These are phyloP conservation scores for Apotomis betuletana DNA, from an alignment of 2,888 invertebrate genomes.

Conservation along the genomic window DNA sequence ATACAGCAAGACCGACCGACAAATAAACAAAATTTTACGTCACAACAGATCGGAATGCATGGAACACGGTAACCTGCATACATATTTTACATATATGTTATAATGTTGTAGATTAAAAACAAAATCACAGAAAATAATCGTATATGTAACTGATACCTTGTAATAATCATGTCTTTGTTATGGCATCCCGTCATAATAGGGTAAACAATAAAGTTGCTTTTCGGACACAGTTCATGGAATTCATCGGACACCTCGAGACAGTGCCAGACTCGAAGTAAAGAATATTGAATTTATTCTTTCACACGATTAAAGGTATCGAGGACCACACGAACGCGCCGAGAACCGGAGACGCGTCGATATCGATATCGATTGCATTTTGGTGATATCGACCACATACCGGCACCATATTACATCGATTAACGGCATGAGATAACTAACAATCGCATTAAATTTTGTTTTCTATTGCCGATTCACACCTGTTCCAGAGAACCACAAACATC, in stretches of 20 bases:
- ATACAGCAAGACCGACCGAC: slow-evolving; percentile 42
- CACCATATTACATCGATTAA: slow-evolving; percentile 66
- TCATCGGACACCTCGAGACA: slow-evolving; percentile 36
- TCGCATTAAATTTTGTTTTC: slow-evolving; percentile 63
- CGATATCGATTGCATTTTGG: slow-evolving; percentile 60
- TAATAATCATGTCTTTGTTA: slow-evolving; percentile 69
- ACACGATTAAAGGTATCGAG: slow-evolving; percentile 55
- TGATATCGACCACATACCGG: slow-evolving; percentile 59
- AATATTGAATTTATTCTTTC: slow-evolving; percentile 56
- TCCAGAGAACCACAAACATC: slow-evolving; percentile 50
- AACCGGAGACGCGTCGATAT: slow-evolving; percentile 60
- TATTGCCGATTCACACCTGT: slow-evolving; percentile 63
- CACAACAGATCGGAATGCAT: slow-evolving; percentile 18
- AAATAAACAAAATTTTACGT: slow-evolving; percentile 44
- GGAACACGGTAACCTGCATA: slow-evolving; percentile 29
- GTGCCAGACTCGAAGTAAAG: slow-evolving; percentile 22
- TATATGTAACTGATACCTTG: slow-evolving; percentile 55
- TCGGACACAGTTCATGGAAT: slow-evolving; percentile 40
- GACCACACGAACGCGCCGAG: slow-evolving; percentile 65
- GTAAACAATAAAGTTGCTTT: slow-evolving; percentile 47
- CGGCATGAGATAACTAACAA: slow-evolving; percentile 62
- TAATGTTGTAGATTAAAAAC: slow-evolving; percentile 52
- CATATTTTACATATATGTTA: slow-evolving; percentile 25
- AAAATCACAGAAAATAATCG: slow-evolving; percentile 59
- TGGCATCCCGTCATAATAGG: slow-evolving; percentile 67